These are phyloP conservation scores for Zapornia atra DNA, from an alignment of 2,113 vertebrate species.

Conservation along the genomic window DNA sequence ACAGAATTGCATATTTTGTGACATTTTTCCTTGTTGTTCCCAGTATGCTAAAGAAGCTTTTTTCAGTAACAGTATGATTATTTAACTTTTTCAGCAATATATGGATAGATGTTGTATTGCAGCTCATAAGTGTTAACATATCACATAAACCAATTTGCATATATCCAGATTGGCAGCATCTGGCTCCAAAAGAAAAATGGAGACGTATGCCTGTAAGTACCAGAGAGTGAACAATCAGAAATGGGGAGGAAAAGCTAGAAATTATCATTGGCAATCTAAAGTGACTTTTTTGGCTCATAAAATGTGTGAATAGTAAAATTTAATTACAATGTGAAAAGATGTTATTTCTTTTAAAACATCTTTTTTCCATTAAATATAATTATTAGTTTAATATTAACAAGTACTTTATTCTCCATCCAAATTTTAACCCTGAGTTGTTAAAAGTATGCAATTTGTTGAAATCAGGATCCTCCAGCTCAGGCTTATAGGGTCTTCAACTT, in stretches of 20 bases:
- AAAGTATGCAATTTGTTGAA: neutral
- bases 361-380: neutral
- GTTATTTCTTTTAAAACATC: neutral
- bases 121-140: neutral
- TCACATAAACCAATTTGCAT: neutral
- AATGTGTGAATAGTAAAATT: neutral
- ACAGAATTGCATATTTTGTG: conserved; percentile 71
- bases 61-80: conserved; percentile 49
- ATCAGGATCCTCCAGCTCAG: neutral
- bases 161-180: neutral
- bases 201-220: neutral
- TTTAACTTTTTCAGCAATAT: neutral
- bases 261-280: neutral
- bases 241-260: neutral
- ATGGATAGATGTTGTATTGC: neutral
- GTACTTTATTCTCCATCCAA: neutral
- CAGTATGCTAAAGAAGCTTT: conserved; percentile 55
- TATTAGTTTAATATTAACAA: neutral
- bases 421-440: neutral
- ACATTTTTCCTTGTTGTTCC: conserved; percentile 55
- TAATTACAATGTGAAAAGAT: neutral
- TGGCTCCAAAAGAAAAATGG: neutral
- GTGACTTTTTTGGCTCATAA: neutral
- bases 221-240: neutral
- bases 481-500: neutral